Percentiles rank a stretch among this genome's conserved stretches.
Conservation (phyloP, 2,888 invertebrate genomes). For the Morpho achilles region DNA sequence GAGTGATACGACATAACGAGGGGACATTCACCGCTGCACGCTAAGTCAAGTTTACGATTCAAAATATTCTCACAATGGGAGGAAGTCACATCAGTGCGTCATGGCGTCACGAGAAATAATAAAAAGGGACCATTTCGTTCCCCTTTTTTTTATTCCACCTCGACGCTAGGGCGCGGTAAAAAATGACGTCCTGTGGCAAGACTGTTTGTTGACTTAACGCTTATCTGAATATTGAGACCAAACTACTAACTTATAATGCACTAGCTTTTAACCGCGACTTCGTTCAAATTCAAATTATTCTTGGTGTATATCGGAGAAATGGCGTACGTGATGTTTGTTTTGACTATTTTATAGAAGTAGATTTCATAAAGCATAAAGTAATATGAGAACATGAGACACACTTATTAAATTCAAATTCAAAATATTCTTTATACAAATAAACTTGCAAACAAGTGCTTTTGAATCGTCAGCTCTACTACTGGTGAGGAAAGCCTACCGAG, state of each 20-base stretch:
- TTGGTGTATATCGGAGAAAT: conserved; percentile 18
- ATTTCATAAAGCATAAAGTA: too few species aligned
- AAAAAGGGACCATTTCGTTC: conserved; percentile 37
- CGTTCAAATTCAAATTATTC: too few species aligned
- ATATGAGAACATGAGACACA: too few species aligned
- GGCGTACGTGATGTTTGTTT: conserved; percentile 12
- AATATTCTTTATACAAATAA: too few species aligned
- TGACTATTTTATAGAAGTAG: neutral
- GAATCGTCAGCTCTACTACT: too few species aligned
- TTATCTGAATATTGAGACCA: too few species aligned
- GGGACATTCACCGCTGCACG: conserved; percentile 9
- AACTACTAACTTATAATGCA: too few species aligned
- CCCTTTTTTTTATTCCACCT: conserved; percentile 48
- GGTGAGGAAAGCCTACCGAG: too few species aligned
- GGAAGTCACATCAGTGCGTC: conserved; percentile 70
- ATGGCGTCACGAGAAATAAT: conserved; percentile 45
- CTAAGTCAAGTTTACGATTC: conserved; percentile 20
- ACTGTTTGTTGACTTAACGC: neutral
- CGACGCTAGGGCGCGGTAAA: conserved; percentile 36
- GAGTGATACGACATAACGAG: conserved; percentile 1
- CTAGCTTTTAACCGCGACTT: too few species aligned
- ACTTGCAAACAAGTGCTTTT: too few species aligned
- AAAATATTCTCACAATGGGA: conserved; percentile 65
- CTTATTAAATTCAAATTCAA: too few species aligned
- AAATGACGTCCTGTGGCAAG: conserved; percentile 31